Evolutionary conservation across 1,140 invertebrate species (phyloP).

Genomic region (Zaprionus ghesquierei): DNA sequence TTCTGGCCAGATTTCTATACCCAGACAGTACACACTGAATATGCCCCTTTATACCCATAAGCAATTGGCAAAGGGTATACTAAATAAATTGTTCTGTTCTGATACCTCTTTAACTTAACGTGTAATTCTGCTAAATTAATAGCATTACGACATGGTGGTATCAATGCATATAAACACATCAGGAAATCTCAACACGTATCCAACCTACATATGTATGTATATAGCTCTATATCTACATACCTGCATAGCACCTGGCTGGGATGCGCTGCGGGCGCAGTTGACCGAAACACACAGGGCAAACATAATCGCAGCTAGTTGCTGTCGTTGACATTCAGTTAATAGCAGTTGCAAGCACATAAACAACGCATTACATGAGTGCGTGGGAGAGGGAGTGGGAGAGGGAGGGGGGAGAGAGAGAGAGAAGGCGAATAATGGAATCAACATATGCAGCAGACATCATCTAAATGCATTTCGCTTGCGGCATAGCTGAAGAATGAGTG

Average conservation of each 20-base stretch:
- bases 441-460: constrained; percentile 36
- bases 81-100: neutral
- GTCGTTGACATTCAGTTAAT: constrained; percentile 54
- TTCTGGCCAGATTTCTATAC: no score
- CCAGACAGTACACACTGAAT: no score
- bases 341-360: constrained; percentile 34
- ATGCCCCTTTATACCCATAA: no score
- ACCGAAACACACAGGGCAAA: constrained; percentile 25
- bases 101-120: neutral
- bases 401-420: neutral
- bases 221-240: neutral
- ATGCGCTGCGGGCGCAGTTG: neutral
- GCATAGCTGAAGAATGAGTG: neutral
- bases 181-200: constrained; percentile 3
- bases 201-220: neutral
- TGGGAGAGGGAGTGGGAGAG: neutral
- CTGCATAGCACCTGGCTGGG: neutral
- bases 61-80: neutral
- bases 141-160: neutral
- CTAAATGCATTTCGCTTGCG: constrained; percentile 24
- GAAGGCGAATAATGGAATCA: no score
- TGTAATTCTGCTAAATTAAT: neutral
- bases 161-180: constrained; percentile 7
- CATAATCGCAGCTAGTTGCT: constrained; percentile 30
- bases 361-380: constrained; percentile 40